A percentile compares a stretch with the other conserved stretches of the same genome.
Conservation (phyloP, 2,113 vertebrate species). For the Callionymus lyra region DNA sequence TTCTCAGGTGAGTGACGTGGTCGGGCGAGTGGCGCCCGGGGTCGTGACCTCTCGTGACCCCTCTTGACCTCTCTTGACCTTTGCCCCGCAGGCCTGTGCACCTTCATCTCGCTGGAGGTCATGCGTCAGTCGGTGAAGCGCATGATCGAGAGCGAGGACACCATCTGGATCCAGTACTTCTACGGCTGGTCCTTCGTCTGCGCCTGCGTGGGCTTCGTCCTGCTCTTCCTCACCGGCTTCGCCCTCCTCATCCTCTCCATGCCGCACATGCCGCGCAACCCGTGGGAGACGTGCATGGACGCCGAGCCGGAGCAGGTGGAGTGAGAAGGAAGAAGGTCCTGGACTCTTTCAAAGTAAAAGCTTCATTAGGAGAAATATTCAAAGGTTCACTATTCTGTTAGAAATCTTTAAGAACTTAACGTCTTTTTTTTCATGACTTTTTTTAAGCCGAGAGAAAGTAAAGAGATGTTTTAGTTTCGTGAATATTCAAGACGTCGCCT, state of each 20-base stretch:
- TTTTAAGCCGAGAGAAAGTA: no score
- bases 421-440: no score
- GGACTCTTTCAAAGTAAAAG: no score
- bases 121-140: conserved; percentile 92
- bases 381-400: no score
- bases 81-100: conserved; percentile 76
- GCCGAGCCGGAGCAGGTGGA: conserved; percentile 76
- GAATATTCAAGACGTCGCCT: no score
- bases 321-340: conserved; percentile 28
- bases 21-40: no score
- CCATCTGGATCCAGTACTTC: conserved; percentile 81
- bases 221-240: conserved; percentile 84
- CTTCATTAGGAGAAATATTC: no score
- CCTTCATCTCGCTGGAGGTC: conserved; percentile 89
- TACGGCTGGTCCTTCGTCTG: conserved; percentile 92
- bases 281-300: conserved; percentile 98
- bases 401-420: no score
- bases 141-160: conserved; percentile 91
- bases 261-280: conserved; percentile 92
- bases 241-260: conserved; percentile 83
- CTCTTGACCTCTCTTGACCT: not conserved
- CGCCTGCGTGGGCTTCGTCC: conserved; percentile 76
- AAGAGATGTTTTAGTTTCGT: no score
- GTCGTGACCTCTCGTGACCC: not conserved
- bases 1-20: conserved; percentile 75